Base-by-base conservation (phyloP, 2,113 vertebrate species). In the Barnardius zonarius region DNA sequence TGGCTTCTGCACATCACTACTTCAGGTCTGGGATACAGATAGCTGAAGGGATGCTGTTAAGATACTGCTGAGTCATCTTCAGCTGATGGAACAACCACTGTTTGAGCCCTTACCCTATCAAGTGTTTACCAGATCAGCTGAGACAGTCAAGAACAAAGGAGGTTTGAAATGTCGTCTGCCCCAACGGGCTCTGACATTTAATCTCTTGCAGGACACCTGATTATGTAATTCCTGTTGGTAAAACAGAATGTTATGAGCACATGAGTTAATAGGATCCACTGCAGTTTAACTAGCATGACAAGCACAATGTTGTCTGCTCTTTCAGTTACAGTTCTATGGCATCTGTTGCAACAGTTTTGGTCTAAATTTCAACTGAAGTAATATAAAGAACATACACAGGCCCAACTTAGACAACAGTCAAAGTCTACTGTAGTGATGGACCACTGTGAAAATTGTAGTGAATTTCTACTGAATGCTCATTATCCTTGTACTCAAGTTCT, bases 111-210 rank as follows among this genome's bases (percentile, higher is more conserved):
- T 44, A 33, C 18, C 27, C 63, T 28, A 5, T 33, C 43, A 48
- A 69, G 24, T 67, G 44, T 83, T 83, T n/a, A n/a, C 23, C 76
- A 77, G 31, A 57, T 77, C 90, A 94, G 59, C 75, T 73, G 83
- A 90, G 54, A 52, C 0, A 57, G 27, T 35, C n/a, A 86, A 72
- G 30, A 74, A 52, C n/a, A 49, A 74, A 81, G 35, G 37, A 4
- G 2, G 7, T 6, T 91, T 88, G 30, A 39, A 59, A 82, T 37
- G 51, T 63, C 4, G 0, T 63, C 68, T 78, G 37, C 28, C 67
- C 7, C 46, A 35, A 0, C 31, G 9, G 51, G 6, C 59, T 41
- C 48, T 7, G 22, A n/a, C 24, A 33, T 73, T 80, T 83, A 16
- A 17, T 51, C 46, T 79, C 57, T 39, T 64, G 37, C 14, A 48